Percentiles rank a stretch among this genome's conserved stretches.
These are phyloP conservation scores for Phyllostomus hastatus DNA, from an alignment of 2,113 vertebrate species.

Conservation along the genomic window DNA sequence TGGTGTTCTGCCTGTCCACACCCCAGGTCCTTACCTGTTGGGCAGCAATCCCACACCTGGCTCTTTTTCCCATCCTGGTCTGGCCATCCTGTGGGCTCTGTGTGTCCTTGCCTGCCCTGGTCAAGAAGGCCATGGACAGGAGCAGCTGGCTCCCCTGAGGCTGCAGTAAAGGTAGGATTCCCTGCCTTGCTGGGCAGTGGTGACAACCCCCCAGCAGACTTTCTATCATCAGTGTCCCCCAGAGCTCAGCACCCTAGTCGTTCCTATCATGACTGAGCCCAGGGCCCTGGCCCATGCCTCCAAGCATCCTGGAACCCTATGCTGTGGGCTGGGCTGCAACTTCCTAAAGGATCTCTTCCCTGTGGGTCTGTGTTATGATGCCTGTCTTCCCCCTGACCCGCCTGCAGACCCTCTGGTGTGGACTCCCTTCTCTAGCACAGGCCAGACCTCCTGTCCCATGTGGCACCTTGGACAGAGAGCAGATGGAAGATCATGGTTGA, in stretches of 20 bases:
- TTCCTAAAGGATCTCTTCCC: not conserved
- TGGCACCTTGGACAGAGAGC: not conserved
- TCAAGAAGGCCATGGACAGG: not conserved
- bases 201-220: no score
- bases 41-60: not conserved
- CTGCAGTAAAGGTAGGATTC: not conserved
- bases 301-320: not conserved
- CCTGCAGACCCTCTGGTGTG: not conserved
- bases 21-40: not conserved
- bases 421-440: not conserved
- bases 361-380: fast-evolving
- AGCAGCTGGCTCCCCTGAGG: not conserved
- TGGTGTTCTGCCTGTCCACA: not conserved
- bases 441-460: not conserved
- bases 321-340: not conserved
- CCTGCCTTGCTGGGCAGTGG: not conserved
- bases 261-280: not conserved
- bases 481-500: not conserved
- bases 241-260: not conserved
- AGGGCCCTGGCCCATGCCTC: not conserved
- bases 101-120: not conserved
- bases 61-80: not conserved
- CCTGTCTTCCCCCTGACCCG: not conserved
- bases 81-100: not conserved
- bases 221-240: not conserved